Base-by-base conservation (phyloP, 2,888 invertebrate genomes). In the Pandemis corylana region DNA sequence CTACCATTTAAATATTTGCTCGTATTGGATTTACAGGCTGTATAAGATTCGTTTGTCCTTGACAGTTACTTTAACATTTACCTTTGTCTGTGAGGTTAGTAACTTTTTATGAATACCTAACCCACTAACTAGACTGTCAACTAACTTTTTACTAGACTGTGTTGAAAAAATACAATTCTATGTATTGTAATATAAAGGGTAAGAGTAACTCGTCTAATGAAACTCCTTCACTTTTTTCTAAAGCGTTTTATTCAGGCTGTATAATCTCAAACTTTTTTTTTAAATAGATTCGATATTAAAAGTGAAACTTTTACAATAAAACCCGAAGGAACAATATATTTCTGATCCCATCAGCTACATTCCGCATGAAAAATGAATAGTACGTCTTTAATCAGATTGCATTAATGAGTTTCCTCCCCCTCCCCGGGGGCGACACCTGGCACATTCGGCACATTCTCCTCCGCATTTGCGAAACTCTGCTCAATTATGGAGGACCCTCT, bases 401-500 rank as follows among this genome's bases (percentile, higher is more conserved):
- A 20, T 20, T 56, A 56, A 56, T 56, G 56, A 56, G 56, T 56
- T 7, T 20, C 53, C 15, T 9, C 56, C 56, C 15, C 20, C 15
- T 56, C 56, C 56, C 56, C 20, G 2, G 56, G 56, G 56, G 20
- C 56, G 56, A 56, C 56, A 56, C 56, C 56, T 56, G 56, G 56
- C 56, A 20, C 20, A 56, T 56, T 56, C 56, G 56, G 56, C 56
- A 56, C 56, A 56, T 56, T 56, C 56, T 7, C 9, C 12, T 15
- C 56, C 20, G 20, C 56, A 20, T 56, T 56, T 56, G 56, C 56
- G 56, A 20, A 7, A 56, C n/a, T 56, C 20, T 51, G 51, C 9
- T 20, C 9, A 15, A 20, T 20, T 56, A 20, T 7, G 56, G 51
- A 53, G 51, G 56, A 20, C 56, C 56, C 56, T 56, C 56, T 9